phyloP scores from a whole-genome alignment of 2,113 vertebrate genomes.

The Cinclus cinclus region DNA sequence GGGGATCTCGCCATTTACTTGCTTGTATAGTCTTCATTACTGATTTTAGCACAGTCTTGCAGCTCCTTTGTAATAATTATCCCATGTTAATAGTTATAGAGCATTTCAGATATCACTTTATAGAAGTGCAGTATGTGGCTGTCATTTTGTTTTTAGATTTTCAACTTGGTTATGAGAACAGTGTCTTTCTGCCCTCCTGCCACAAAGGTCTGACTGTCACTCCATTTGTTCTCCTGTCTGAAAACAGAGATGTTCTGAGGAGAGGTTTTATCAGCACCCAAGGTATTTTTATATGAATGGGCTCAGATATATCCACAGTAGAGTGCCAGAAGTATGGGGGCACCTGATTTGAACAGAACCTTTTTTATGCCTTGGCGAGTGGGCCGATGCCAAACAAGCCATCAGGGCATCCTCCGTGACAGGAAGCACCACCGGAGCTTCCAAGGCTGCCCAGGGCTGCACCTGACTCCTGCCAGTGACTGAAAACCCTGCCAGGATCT shows the following conservation, averaged over 20 bases:
- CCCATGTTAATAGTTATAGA: not conserved
- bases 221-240: not conserved
- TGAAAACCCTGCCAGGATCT: not conserved
- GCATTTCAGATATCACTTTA: not conserved
- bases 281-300: not conserved
- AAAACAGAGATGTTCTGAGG: not conserved
- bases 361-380: not conserved
- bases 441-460: not conserved
- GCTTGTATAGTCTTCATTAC: not conserved
- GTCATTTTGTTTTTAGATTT: not conserved
- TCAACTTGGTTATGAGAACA: not conserved
- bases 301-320: not conserved
- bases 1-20: not conserved
- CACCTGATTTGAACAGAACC: not conserved
- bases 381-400: not conserved
- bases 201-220: not conserved
- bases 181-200: not conserved
- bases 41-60: not conserved
- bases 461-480: rapidly evolving
- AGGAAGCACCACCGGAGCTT: not conserved
- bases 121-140: not conserved
- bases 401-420: not conserved
- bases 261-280: not conserved
- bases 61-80: not conserved
- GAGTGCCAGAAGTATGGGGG: not conserved